A percentile compares a stretch with the other conserved stretches of the same genome.
phyloP scores from a whole-genome alignment of 2,797 vertebrate genomes.

The Anguilla anguilla region DNA sequence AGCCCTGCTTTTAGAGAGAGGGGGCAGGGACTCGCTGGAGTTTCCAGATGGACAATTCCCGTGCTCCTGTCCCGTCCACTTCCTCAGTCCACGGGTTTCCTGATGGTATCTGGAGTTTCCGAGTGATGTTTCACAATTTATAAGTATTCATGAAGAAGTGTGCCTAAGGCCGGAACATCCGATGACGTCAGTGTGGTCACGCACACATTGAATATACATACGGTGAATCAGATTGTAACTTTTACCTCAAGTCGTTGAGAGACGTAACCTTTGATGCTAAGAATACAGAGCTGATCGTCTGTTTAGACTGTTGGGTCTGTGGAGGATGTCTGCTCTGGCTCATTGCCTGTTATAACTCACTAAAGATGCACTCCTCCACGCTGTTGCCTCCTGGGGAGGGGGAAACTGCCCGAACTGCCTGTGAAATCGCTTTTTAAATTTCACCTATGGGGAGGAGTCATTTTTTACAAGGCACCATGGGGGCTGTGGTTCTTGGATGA shows the following conservation, averaged over 20 bases:
- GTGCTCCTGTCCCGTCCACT: background rate
- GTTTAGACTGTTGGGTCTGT: background rate
- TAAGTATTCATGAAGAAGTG: background rate
- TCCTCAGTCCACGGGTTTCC: background rate
- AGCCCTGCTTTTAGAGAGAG: background rate
- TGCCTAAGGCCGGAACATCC: background rate
- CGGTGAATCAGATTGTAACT: background rate
- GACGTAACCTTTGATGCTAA: background rate
- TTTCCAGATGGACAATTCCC: background rate
- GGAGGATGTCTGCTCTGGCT: background rate
- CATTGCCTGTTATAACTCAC: background rate
- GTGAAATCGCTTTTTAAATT: background rate
- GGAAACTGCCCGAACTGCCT: background rate
- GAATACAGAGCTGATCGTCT: background rate
- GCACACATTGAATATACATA: background rate
- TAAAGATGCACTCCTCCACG: background rate
- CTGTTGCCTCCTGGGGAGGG: background rate
- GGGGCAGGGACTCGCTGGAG: background rate
- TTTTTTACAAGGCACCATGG: background rate
- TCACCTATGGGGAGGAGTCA: background rate
- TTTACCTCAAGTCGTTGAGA: background rate
- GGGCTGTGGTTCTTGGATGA: background rate
- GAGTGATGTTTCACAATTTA: background rate
- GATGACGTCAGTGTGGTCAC: too few relatives aligned
- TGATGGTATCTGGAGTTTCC: background rate